These are phyloP conservation scores for Epistrophe grossulariae DNA, from an alignment of 2,888 invertebrate genomes.

Conservation along the genomic window DNA sequence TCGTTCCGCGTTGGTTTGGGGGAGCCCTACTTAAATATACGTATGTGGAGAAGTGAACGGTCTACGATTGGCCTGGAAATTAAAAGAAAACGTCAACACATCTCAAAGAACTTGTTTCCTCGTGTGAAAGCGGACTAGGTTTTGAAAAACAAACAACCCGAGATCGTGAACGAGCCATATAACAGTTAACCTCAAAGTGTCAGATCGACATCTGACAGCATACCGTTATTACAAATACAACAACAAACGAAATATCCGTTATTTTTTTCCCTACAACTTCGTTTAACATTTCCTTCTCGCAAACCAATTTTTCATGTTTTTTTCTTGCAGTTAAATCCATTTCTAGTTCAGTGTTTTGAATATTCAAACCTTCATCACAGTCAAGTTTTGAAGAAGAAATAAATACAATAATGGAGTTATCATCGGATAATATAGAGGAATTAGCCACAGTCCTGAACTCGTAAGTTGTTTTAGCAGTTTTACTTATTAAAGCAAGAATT, in stretches of 20 bases:
- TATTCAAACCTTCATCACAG: background rate
- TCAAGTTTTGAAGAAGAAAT: background rate
- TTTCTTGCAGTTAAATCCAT: constrained; percentile 7
- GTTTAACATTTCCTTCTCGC: too few species aligned
- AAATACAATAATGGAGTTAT: constrained; percentile 48
- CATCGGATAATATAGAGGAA: constrained; percentile 57
- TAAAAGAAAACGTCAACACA: too few species aligned
- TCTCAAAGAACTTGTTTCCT: too few species aligned
- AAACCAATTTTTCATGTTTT: constrained; percentile 13
- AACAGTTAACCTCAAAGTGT: constrained; percentile 5
- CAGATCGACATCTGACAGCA: background rate
- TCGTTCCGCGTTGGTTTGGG: too few species aligned
- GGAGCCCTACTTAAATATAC: too few species aligned
- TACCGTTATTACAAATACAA: constrained; percentile 29
- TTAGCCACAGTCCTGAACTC: constrained; percentile 45
- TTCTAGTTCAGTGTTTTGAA: background rate
- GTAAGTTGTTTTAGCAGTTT: constrained; percentile 20
- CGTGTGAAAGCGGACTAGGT: too few species aligned
- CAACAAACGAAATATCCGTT: constrained; percentile 16
- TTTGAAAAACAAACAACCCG: too few species aligned
- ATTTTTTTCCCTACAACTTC: too few species aligned
- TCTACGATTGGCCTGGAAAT: too few species aligned
- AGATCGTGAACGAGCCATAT: background rate
- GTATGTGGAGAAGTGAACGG: too few species aligned
- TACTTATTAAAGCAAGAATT: background rate